phyloP scores from a whole-genome alignment of 2,797 vertebrate species.

The Pangasius macronema region DNA sequence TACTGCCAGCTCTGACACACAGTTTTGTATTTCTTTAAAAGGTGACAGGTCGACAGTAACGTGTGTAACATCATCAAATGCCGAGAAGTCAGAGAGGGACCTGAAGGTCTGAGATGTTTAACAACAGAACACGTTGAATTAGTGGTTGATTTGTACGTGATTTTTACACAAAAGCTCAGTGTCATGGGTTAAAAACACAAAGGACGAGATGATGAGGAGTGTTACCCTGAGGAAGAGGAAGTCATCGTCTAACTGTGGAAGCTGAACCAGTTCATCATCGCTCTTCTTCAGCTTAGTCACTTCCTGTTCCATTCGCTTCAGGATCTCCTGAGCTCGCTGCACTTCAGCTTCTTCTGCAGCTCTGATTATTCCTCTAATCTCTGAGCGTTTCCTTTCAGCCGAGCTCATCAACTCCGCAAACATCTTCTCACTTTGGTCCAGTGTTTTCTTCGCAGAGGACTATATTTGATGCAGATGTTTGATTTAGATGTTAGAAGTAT shows the following conservation, averaged over 20 bases:
- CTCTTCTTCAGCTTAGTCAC: background rate
- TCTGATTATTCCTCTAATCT: background rate
- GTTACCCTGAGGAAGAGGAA: background rate
- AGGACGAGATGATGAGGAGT: background rate
- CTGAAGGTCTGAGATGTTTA: background rate
- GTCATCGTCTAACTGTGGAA: background rate
- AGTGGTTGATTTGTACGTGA: background rate
- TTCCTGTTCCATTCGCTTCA: background rate
- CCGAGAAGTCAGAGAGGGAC: background rate
- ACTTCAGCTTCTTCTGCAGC: constrained; percentile 1
- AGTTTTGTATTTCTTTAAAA: background rate
- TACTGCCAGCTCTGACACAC: background rate
- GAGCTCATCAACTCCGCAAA: background rate
- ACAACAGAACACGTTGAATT: background rate
- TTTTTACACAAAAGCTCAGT: background rate
- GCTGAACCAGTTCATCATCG: background rate
- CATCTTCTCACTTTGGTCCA: background rate
- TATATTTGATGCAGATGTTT: background rate
- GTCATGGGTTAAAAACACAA: background rate
- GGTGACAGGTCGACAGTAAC: background rate
- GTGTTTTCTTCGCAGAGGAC: background rate
- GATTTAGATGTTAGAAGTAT: background rate
- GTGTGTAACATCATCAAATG: background rate
- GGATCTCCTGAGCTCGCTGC: background rate
- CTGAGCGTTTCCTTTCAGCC: background rate